A percentile compares a stretch with the other conserved stretches of the same genome.
phyloP scores from a whole-genome alignment of 2,113 vertebrate species.

The Phodopus roborovskii region DNA sequence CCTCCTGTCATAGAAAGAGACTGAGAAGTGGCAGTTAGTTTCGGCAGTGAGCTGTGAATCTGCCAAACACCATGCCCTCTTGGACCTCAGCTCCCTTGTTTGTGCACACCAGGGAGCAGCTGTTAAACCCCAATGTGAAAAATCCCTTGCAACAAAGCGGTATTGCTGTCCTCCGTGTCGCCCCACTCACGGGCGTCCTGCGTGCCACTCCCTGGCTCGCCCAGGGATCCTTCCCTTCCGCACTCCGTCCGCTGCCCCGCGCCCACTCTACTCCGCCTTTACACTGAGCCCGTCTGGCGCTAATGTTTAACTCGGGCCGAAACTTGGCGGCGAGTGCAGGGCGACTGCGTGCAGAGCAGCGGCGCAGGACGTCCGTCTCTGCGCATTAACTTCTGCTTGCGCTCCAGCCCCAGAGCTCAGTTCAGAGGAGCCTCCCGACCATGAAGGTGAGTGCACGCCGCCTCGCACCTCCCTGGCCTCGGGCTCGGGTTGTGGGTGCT shows the following conservation, averaged over 20 bases:
- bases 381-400: constrained; percentile 41
- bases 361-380: background rate
- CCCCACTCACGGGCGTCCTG: rapidly evolving
- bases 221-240: too few relatives aligned
- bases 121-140: background rate
- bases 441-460: constrained; percentile 83
- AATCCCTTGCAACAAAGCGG: background rate
- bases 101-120: background rate
- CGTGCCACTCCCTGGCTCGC: background rate
- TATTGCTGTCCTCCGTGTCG: rapidly evolving
- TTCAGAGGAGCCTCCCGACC: background rate
- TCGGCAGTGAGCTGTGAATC: background rate
- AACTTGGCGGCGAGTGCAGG: constrained; percentile 48
- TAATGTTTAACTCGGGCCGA: constrained; percentile 83
- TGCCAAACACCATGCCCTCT: background rate
- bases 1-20: background rate
- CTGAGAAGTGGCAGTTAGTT: background rate
- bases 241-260: background rate
- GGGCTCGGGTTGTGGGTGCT: background rate
- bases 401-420: background rate
- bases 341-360: constrained; percentile 25
- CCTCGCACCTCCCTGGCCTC: background rate
- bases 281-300: background rate
- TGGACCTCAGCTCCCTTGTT: background rate
- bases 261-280: background rate